Evolutionary conservation across 2,113 vertebrate species (phyloP).

Genomic region (Acrocephalus arundinaceus): DNA sequence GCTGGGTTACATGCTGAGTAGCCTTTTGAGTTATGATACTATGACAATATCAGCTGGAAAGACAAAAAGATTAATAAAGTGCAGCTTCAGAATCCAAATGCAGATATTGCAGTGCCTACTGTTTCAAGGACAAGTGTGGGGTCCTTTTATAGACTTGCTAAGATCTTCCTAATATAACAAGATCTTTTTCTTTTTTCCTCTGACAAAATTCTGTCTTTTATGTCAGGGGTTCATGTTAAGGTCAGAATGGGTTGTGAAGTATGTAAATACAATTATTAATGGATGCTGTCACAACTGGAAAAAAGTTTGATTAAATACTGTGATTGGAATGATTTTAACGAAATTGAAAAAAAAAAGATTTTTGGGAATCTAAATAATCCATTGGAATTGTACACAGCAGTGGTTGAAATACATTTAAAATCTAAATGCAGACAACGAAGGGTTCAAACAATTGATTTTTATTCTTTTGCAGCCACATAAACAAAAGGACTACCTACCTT

Average conservation of each 20-base stretch:
- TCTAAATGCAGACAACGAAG: neutral
- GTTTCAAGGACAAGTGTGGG: neutral
- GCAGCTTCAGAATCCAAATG: neutral
- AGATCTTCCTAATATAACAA: neutral
- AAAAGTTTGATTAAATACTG: neutral
- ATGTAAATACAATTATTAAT: neutral
- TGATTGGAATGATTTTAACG: neutral
- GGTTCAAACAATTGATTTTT: neutral
- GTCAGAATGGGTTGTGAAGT: neutral
- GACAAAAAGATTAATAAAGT: neutral
- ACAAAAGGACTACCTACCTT: constrained; percentile 94
- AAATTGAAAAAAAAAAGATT: neutral
- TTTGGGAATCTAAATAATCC: neutral
- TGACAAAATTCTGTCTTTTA: neutral
- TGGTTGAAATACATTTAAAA: neutral
- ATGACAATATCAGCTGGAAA: neutral
- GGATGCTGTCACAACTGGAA: neutral
- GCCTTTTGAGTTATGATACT: neutral
- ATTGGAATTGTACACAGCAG: neutral
- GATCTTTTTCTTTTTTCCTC: neutral
- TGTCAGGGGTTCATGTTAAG: neutral
- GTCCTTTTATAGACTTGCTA: neutral
- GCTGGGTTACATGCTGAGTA: neutral
- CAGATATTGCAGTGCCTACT: neutral
- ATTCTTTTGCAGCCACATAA: constrained; percentile 86